phyloP scores from a whole-genome alignment of 2,113 vertebrate genomes.

The Condylura cristata region DNA sequence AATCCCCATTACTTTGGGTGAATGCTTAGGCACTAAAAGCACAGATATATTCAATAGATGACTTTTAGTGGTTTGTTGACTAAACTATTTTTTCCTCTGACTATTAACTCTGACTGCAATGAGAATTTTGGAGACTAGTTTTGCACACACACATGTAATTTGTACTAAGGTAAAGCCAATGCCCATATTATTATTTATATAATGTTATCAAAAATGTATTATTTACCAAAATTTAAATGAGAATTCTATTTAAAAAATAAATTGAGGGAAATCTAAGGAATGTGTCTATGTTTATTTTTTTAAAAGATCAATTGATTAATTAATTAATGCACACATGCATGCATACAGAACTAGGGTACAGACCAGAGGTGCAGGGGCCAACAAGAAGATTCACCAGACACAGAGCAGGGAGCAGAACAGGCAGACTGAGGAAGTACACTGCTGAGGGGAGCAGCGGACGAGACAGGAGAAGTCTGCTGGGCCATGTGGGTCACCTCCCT shows the following conservation, averaged over 20 bases:
- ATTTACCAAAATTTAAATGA: background rate
- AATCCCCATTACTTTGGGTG: conserved; percentile 71
- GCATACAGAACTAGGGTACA: no score
- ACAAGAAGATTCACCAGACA: no score
- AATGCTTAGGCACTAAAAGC: conserved; percentile 52
- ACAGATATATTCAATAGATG: background rate
- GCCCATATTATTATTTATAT: no score
- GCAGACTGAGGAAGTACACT: no score
- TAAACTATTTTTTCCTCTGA: background rate
- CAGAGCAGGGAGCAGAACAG: no score
- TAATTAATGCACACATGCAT: no score
- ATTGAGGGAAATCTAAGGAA: background rate
- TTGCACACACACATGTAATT: background rate
- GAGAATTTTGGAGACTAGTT: background rate
- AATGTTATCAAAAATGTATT: background rate
- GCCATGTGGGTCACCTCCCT: no score
- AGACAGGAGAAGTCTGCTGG: no score
- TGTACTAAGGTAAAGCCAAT: background rate
- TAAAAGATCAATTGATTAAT: no score
- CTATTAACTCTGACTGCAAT: background rate
- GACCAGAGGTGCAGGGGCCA: no score
- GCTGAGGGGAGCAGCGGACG: no score
- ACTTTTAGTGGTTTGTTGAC: background rate
- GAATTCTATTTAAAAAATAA: background rate
- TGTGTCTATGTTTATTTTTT: background rate